Base-by-base conservation (phyloP, 2,888 invertebrate genomes). In the Crioceris asparagi region DNA sequence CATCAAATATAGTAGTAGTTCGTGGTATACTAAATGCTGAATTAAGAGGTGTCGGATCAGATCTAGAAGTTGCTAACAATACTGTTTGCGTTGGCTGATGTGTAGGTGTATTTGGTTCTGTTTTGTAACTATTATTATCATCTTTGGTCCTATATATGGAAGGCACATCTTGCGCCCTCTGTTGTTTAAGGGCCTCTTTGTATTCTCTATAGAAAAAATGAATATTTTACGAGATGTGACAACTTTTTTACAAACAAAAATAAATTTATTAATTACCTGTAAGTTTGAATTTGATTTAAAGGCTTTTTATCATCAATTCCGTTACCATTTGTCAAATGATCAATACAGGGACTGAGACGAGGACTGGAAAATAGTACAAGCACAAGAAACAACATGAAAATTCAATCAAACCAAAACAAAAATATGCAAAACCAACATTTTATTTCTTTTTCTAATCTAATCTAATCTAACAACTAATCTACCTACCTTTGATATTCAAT, bases 151-250 rank as follows among this genome's bases (percentile, higher is more conserved):
- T 71, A 63, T 85, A 85, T 41, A 85, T 75, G 44, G 71, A 69
- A 33, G 69, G 69, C 31, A 71, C 71, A 60, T 85, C 86, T 65
- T 81, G 83, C 45, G 79, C 82, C 51, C 88, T 74, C 64, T 88
- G 88, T 55, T 84, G 83, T 63, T 83, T 80, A 59, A 87, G 65
- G 40, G 87, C 87, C 72, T 88, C 88, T 70, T 88, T 88, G 69
- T 87, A 88, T 70, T 88, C 87, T 66, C 86, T 77, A 67, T 14
- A 30, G 12, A 11, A 14, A 2, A 27, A 6, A 6, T 7, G 7
- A 11, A 4, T n/a, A n/a, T n/a, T n/a, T 21, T 21, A 7, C 21
- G 21, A 7, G 21, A 21, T 21, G 21, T 21, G 10, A 10, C 21
- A 21, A 10, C 6, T 10, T 6, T 7, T 7, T 21, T 21, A 7